Conservation (phyloP, 2,113 vertebrate genomes). For the Atractosteus spatula region DNA sequence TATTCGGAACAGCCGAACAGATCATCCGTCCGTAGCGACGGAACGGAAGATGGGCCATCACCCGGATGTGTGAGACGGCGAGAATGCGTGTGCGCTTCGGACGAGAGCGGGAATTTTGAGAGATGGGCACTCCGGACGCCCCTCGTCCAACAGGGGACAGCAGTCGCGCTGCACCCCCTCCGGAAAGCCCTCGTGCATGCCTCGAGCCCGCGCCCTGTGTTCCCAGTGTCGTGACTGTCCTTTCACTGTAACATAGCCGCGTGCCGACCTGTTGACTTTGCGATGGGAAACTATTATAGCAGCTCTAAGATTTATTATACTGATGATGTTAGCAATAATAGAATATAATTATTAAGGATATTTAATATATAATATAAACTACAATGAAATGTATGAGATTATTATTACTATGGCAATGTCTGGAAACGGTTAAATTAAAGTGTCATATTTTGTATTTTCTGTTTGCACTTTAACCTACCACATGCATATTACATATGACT, state of each 20-base stretch:
- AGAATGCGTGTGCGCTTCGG: background rate
- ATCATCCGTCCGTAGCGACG: background rate
- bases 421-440: slow-evolving; percentile 45
- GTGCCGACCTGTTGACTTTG: slow-evolving; percentile 42
- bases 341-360: slow-evolving; percentile 57
- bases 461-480: slow-evolving; percentile 16
- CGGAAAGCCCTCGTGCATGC: slow-evolving; percentile 56
- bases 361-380: slow-evolving; percentile 64
- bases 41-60: slow-evolving; percentile 43
- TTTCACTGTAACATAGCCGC: slow-evolving; percentile 38
- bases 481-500: slow-evolving; percentile 39
- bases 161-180: slow-evolving; percentile 28
- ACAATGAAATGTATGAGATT: slow-evolving; percentile 40
- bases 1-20: slow-evolving; percentile 8
- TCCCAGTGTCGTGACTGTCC: slow-evolving; percentile 60
- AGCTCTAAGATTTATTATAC: slow-evolving; percentile 46
- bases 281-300: slow-evolving; percentile 34
- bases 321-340: slow-evolving; percentile 68
- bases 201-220: slow-evolving; percentile 30
- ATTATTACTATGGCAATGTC: slow-evolving; percentile 30
- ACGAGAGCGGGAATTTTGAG: slow-evolving; percentile 7
- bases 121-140: slow-evolving; percentile 39
- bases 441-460: slow-evolving; percentile 45
- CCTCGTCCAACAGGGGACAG: slow-evolving; percentile 39
- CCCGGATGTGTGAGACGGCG: slow-evolving; percentile 5